Evolutionary conservation across 2,113 vertebrate species (phyloP).

Genomic region (Chionis minor): DNA sequence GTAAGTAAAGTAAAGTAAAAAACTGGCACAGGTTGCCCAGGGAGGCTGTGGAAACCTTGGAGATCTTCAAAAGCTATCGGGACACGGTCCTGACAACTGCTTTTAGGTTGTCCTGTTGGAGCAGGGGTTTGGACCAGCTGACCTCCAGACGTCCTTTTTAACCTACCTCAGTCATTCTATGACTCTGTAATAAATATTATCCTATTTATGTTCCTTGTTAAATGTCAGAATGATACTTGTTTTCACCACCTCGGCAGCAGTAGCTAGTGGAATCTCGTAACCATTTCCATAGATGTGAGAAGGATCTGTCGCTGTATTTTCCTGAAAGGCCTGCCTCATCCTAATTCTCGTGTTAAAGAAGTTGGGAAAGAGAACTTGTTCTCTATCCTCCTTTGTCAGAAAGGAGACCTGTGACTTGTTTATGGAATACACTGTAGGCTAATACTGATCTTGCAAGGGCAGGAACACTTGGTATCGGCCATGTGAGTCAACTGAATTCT

Average conservation of each 20-base stretch:
- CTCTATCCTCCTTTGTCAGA: not conserved
- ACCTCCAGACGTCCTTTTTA: not conserved
- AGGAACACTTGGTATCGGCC: not conserved
- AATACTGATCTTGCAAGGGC: not conserved
- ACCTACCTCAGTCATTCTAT: not conserved
- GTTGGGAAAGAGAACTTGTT: not conserved
- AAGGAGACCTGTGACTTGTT: not conserved
- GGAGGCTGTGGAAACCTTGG: not conserved
- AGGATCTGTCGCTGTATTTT: not conserved
- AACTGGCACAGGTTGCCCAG: not conserved
- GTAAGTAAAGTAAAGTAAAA: no score
- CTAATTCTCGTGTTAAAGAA: not conserved
- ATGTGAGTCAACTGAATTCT: not conserved
- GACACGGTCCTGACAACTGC: not conserved
- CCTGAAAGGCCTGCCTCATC: not conserved
- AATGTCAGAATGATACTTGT: not conserved
- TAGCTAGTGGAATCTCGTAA: not conserved
- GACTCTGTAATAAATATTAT: not conserved
- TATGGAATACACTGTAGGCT: not conserved
- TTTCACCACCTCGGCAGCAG: not conserved
- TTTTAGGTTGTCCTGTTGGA: not conserved
- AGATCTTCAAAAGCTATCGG: not conserved
- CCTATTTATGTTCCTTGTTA: not conserved
- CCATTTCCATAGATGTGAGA: not conserved
- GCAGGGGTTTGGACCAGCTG: not conserved